phyloP scores from a whole-genome alignment of 2,797 vertebrate genomes.

The Sebastes trivittatus region DNA sequence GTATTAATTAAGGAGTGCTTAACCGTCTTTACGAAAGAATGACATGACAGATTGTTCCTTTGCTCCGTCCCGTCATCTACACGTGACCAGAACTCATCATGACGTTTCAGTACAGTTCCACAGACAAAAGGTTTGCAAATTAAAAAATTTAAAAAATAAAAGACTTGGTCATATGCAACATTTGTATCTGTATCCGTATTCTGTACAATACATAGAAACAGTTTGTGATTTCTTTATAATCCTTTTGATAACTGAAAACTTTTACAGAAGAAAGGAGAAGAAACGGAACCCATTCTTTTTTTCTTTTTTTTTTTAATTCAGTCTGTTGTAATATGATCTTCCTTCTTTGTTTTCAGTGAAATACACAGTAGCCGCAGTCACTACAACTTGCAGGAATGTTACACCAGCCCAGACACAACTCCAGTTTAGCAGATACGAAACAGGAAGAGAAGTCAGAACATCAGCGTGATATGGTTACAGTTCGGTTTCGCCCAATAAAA shows the following conservation, averaged over 20 bases:
- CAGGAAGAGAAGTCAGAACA: conserved; percentile 73
- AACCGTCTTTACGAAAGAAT: conserved; percentile 63
- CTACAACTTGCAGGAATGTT: conserved; percentile 83
- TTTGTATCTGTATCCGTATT: conserved; percentile 98
- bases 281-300: conserved; percentile 58
- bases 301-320: conserved; percentile 42
- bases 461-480: conserved; percentile 70
- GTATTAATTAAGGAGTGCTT: conserved; percentile 74
- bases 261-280: conserved; percentile 78
- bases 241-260: conserved; percentile 77
- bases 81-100: conserved; percentile 78
- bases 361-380: conserved; percentile 80
- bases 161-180: conserved; percentile 95
- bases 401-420: conserved; percentile 73
- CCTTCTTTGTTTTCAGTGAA: conserved; percentile 73
- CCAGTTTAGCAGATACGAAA: conserved; percentile 77
- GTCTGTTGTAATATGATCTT: conserved; percentile 73
- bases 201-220: conserved; percentile 93
- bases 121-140: conserved; percentile 87
- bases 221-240: conserved; percentile 89
- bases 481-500: conserved; percentile 70
- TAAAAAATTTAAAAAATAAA: conserved; percentile 69
- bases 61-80: conserved; percentile 57
- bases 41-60: conserved; percentile 69
- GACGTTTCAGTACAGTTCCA: conserved; percentile 90